These are phyloP conservation scores for Serripes groenlandicus DNA, from an alignment of 2,888 invertebrate species.

Conservation along the genomic window DNA sequence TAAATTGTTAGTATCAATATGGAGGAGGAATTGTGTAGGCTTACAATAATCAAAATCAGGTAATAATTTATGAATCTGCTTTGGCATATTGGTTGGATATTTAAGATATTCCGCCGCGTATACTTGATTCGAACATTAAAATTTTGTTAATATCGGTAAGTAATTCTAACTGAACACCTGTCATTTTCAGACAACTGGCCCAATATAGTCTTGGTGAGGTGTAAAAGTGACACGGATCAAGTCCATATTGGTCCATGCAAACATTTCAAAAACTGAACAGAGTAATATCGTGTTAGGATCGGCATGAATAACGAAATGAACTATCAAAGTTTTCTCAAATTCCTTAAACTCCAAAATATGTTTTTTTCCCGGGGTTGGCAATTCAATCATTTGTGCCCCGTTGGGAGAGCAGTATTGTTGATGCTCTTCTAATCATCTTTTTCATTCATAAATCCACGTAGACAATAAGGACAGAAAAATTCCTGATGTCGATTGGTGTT, in stretches of 20 bases:
- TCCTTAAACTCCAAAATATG: constrained; percentile 1
- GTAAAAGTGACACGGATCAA: constrained; percentile 53
- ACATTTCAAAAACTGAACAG: constrained; percentile 33
- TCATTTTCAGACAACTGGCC: constrained; percentile 43
- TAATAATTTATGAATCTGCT: constrained; percentile 56
- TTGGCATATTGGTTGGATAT: constrained; percentile 37
- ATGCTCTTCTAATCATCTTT: constrained; percentile 12
- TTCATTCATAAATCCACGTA: constrained; percentile 17
- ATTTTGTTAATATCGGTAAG: constrained; percentile 38
- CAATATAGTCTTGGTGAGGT: constrained; percentile 50
- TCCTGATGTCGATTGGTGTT: background rate
- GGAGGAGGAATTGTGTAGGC: constrained; percentile 46
- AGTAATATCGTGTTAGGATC: constrained; percentile 43
- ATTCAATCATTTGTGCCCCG: constrained; percentile 14
- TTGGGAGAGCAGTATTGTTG: constrained; percentile 8
- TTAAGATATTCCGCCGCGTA: constrained; percentile 43
- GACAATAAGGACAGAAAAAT: constrained; percentile 24
- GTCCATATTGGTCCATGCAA: constrained; percentile 37
- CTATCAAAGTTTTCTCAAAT: constrained; percentile 8
- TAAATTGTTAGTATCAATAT: constrained; percentile 38
- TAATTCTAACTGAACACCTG: constrained; percentile 37
- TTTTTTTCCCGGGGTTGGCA: constrained; percentile 9
- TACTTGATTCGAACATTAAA: constrained; percentile 20
- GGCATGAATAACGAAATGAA: constrained; percentile 56
- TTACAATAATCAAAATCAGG: constrained; percentile 49